phyloP scores from a whole-genome alignment of 2,797 vertebrate species.

The Sebastes glaucus region DNA sequence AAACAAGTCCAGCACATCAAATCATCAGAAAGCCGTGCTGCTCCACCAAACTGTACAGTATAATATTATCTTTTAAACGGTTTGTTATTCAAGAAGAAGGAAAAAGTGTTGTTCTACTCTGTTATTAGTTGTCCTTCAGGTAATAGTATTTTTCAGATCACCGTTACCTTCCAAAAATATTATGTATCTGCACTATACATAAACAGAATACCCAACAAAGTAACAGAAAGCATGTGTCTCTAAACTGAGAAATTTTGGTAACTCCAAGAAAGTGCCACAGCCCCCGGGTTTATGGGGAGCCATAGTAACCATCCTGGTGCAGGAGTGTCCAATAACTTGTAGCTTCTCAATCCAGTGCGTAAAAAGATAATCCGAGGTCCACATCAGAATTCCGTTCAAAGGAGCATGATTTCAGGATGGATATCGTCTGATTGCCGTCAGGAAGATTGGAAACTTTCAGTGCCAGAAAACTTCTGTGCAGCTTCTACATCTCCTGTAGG shows the following conservation, averaged over 20 bases:
- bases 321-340: constrained; percentile 20
- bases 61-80: constrained; percentile 25
- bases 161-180: constrained; percentile 34
- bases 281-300: not conserved
- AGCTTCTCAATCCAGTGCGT: constrained; percentile 31
- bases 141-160: constrained; percentile 41
- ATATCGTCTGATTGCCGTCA: not conserved
- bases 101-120: constrained; percentile 14
- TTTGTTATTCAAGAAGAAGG: constrained; percentile 29
- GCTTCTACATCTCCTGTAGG: constrained; percentile 24
- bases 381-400: not conserved
- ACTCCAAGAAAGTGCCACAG: constrained; percentile 17
- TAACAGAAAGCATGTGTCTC: constrained; percentile 72
- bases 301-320: constrained; percentile 10
- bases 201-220: constrained; percentile 43
- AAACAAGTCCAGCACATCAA: constrained; percentile 29
- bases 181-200: constrained; percentile 50
- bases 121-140: constrained; percentile 10
- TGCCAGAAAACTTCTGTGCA: constrained; percentile 7
- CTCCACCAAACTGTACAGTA: constrained; percentile 49
- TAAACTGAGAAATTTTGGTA: constrained; percentile 32
- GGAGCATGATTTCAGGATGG: constrained; percentile 18
- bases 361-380: constrained; percentile 6
- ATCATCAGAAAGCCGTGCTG: constrained; percentile 43
- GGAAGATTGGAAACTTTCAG: constrained; percentile 22